These are phyloP conservation scores for Semicossyphus pulcher DNA, from an alignment of 2,113 vertebrate genomes.

Conservation along the genomic window DNA sequence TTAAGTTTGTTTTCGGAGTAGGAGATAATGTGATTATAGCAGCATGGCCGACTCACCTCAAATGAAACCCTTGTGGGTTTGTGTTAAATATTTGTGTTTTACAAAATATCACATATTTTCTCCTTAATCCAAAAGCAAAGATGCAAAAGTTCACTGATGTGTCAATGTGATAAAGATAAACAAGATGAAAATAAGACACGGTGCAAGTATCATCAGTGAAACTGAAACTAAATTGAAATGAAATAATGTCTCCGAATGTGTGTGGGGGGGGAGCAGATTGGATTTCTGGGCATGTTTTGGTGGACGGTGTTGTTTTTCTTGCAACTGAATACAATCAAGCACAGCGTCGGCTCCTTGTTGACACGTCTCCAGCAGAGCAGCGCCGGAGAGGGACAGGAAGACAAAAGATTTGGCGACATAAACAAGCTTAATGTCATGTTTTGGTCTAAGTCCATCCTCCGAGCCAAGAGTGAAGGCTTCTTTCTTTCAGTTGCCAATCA, in stretches of 20 bases:
- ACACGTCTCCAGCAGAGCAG: background rate
- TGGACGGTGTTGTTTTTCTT: background rate
- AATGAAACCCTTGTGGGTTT: background rate
- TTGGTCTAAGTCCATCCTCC: background rate
- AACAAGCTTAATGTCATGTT: background rate
- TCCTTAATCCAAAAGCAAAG: no score
- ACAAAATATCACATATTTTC: no score
- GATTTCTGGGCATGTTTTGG: background rate
- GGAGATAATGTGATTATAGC: slow-evolving; percentile 37
- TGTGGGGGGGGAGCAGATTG: background rate
- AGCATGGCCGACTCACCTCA: background rate
- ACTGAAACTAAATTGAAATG: background rate
- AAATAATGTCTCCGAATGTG: background rate
- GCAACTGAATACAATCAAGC: background rate
- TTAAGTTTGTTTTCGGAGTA: slow-evolving; percentile 7
- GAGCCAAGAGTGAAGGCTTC: no score
- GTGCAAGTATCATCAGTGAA: background rate
- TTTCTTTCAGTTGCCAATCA: no score
- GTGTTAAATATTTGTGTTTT: slow-evolving; percentile 6
- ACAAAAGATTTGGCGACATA: background rate
- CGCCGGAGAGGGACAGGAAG: background rate
- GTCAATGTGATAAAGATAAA: background rate
- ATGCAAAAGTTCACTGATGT: no score
- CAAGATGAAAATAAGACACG: no score
- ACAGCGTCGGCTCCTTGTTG: background rate